Percentiles rank a stretch among this genome's conserved stretches.
phyloP scores from a whole-genome alignment of 2,797 vertebrate genomes.

The Glossophaga mutica region DNA sequence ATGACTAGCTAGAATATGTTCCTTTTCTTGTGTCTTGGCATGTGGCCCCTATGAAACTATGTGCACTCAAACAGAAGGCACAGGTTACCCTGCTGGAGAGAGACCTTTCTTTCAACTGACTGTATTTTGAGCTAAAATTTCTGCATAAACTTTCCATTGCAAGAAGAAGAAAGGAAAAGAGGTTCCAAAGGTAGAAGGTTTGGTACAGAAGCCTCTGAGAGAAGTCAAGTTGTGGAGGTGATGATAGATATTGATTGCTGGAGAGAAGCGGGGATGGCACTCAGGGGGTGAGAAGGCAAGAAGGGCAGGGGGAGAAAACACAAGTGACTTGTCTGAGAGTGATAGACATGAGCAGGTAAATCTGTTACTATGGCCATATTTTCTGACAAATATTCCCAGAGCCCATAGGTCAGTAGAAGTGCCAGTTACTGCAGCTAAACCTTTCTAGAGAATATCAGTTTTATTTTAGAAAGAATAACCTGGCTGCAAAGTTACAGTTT shows the following conservation, averaged over 20 bases:
- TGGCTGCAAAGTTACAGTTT: constrained; percentile 45
- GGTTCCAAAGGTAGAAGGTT: background rate
- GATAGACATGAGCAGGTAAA: background rate
- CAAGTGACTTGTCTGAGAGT: background rate
- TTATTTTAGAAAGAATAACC: constrained; percentile 44
- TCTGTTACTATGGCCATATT: background rate
- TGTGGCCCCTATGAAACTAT: background rate
- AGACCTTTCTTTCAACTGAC: background rate
- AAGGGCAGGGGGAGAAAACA: background rate
- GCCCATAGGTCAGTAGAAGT: background rate
- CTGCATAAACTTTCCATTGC: background rate
- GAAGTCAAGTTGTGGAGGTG: background rate
- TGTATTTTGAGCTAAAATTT: background rate
- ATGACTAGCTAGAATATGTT: no score
- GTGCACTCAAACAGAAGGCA: background rate
- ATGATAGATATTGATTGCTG: background rate
- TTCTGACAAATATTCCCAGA: background rate
- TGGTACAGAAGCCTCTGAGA: background rate
- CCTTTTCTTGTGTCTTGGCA: background rate
- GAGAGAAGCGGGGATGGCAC: background rate
- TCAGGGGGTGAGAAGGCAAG: background rate
- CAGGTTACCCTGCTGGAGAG: background rate
- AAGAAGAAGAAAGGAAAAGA: background rate
- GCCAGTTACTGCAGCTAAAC: background rate
- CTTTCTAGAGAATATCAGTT: constrained; percentile 42